phyloP scores from a whole-genome alignment of 2,113 vertebrate species.

The Bungarus multicinctus region DNA sequence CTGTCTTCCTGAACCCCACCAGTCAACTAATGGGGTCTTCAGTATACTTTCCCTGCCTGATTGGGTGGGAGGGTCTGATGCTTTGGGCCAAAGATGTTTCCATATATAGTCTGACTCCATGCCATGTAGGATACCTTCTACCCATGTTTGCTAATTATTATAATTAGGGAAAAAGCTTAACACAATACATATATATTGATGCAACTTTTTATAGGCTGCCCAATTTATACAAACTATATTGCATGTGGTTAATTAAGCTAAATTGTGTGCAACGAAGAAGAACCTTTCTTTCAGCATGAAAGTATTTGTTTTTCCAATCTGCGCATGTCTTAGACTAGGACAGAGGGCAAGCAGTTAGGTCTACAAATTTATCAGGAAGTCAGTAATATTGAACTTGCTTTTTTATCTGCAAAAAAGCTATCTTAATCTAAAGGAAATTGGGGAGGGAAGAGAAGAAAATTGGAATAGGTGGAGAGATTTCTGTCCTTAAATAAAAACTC shows the following conservation, averaged over 20 bases:
- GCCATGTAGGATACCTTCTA: not conserved
- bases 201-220: not conserved
- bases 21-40: too few relatives aligned
- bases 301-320: not conserved
- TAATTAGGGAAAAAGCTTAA: not conserved
- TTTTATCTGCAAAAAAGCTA: not conserved
- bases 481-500: constrained; percentile 1
- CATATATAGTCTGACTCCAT: too few relatives aligned
- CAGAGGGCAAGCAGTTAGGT: not conserved
- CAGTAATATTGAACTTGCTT: not conserved
- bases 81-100: too few relatives aligned
- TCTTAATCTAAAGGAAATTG: constrained; percentile 19
- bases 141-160: not conserved
- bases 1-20: not conserved
- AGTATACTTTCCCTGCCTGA: too few relatives aligned
- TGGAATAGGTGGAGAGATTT: not conserved
- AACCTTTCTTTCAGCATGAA: not conserved
- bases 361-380: constrained; percentile 25
- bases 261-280: not conserved
- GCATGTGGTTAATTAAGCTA: not conserved
- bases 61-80: too few relatives aligned
- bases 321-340: not conserved
- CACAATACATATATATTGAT: not conserved
- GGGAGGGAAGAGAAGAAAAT: not conserved
- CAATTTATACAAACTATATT: not conserved